These are phyloP conservation scores for Andrena fulva DNA, from an alignment of 2,888 invertebrate genomes.

Conservation along the genomic window DNA sequence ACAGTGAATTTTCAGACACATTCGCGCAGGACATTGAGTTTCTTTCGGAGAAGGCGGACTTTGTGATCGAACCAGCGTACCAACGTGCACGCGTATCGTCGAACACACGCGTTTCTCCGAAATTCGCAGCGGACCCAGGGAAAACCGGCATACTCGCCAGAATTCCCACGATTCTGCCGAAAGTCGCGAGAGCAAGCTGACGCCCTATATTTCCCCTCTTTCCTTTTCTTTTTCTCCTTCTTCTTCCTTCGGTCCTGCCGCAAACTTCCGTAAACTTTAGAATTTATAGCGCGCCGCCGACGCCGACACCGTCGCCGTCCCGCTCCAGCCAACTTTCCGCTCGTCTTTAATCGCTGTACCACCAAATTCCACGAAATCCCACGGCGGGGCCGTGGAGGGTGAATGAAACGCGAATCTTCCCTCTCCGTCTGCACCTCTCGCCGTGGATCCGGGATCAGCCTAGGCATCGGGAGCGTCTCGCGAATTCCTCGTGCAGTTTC, in stretches of 20 bases:
- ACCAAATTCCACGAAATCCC: neutral
- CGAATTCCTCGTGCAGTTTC: neutral
- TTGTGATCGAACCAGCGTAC: neutral
- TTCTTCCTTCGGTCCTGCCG: neutral
- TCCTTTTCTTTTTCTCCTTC: neutral
- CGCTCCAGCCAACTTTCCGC: neutral
- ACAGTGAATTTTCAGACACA: neutral
- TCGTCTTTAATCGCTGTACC: neutral
- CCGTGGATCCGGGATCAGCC: neutral
- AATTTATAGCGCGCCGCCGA: neutral
- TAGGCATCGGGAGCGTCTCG: neutral
- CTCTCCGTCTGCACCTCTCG: neutral
- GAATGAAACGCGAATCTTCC: too few species aligned
- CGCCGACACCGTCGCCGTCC: neutral
- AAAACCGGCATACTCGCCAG: neutral
- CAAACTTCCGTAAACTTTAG: neutral
- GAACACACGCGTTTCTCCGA: slow-evolving; percentile 29
- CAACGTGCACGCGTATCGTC: neutral
- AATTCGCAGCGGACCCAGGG: slow-evolving; percentile 5
- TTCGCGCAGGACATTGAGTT: neutral
- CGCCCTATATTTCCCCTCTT: neutral
- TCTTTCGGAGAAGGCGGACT: neutral
- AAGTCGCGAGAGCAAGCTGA: neutral
- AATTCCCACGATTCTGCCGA: neutral
- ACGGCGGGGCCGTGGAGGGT: neutral